Conservation (phyloP, 2,113 vertebrate species). For the Passer domesticus region DNA sequence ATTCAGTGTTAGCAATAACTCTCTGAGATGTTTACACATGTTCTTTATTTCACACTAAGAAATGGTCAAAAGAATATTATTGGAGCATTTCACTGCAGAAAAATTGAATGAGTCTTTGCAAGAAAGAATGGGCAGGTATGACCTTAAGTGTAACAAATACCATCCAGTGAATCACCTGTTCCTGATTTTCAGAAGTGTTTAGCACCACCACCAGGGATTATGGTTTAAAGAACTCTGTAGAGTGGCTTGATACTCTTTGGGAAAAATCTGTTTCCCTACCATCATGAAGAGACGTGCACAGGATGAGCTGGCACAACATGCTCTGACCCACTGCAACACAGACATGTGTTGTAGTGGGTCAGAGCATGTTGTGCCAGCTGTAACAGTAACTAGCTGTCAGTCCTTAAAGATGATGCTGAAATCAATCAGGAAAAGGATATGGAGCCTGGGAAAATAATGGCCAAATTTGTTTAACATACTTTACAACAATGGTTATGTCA, state of each 20-base stretch:
- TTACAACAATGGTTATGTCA: not conserved
- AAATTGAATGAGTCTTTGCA: not conserved
- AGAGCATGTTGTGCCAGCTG: too few species aligned
- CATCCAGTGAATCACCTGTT: not conserved
- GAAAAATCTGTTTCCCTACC: not conserved
- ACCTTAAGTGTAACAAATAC: not conserved
- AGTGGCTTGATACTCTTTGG: not conserved
- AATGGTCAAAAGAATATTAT: not conserved
- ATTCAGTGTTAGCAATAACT: not conserved
- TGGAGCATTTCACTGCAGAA: not conserved
- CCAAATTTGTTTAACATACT: conserved; percentile 20
- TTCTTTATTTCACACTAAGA: not conserved
- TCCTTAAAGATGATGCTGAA: not conserved
- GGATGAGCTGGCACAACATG: not conserved
- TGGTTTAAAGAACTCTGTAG: not conserved
- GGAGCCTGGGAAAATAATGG: not conserved
- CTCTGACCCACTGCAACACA: not conserved
- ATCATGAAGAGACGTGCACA: not conserved
- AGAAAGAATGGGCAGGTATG: not conserved
- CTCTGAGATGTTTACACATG: not conserved
- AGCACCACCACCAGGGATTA: not conserved
- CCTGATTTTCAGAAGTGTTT: not conserved
- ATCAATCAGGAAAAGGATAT: not conserved
- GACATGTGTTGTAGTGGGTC: not conserved
- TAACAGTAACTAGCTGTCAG: not conserved